phyloP scores from a whole-genome alignment of 2,113 vertebrate genomes.

The Alouatta palliata region DNA sequence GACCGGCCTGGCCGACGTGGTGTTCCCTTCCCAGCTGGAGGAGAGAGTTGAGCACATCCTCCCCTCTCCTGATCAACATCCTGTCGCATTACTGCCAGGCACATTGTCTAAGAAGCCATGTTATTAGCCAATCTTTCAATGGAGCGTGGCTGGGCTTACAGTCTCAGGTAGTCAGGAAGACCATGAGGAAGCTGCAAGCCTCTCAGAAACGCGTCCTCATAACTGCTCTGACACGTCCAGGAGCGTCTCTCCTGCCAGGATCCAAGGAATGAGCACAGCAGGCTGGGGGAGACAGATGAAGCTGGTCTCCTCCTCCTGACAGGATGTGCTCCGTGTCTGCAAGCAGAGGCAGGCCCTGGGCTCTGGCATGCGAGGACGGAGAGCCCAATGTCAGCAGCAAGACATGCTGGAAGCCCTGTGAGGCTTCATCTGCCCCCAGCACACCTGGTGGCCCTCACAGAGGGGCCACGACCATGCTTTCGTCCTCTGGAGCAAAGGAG shows the following conservation, averaged over 20 bases:
- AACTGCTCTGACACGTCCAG: conserved; percentile 74
- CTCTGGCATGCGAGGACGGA: background rate
- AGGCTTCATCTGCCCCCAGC: background rate
- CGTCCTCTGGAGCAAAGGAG: background rate
- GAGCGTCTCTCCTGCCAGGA: conserved; percentile 70
- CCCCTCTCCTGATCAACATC: background rate
- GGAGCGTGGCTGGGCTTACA: background rate
- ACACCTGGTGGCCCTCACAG: fast-evolving
- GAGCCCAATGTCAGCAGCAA: background rate
- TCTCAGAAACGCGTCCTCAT: conserved; percentile 60
- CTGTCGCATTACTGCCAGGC: background rate
- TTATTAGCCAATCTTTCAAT: background rate
- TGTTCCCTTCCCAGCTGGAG: background rate
- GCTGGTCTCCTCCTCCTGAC: conserved; percentile 56
- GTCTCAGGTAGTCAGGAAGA: background rate
- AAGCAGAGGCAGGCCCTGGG: conserved; percentile 17
- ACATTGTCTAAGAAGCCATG: background rate
- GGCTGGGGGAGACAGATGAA: conserved; percentile 74
- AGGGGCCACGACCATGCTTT: conserved; percentile 20
- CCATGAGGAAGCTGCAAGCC: conserved; percentile 58
- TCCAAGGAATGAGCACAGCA: conserved; percentile 54
- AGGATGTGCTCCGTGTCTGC: conserved; percentile 65
- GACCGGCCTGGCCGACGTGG: no score
- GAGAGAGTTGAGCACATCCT: background rate
- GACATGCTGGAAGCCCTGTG: conserved; percentile 4